Percentiles rank a stretch among this genome's conserved stretches.
Evolutionary conservation across 2,888 invertebrate genomes (phyloP).

Genomic region (Siphonodentalium dalli): DNA sequence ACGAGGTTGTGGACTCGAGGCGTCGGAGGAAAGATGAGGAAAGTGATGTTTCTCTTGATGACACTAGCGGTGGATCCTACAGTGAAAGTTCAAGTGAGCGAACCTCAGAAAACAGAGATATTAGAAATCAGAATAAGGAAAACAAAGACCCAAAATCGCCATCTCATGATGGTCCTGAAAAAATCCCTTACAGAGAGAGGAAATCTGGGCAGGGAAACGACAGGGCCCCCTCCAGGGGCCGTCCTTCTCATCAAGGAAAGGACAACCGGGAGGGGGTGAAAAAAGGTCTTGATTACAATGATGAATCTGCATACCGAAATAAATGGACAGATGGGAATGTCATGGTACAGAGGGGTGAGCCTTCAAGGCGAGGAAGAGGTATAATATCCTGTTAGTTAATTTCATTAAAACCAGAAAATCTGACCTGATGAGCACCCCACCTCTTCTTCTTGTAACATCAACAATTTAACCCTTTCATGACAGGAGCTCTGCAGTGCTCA

Average conservation of each 20-base stretch:
- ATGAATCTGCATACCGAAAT: constrained; percentile 6
- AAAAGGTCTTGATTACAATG: constrained; percentile 22
- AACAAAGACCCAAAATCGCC: background rate
- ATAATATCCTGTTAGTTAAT: background rate
- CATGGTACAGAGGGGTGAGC: constrained; percentile 85
- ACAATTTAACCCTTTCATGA: no score
- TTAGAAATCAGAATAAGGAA: background rate
- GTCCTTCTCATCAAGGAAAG: constrained; percentile 20
- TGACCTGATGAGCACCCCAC: no score
- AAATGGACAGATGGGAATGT: constrained; percentile 28
- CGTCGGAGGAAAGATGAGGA: constrained; percentile 46
- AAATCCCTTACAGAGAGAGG: constrained; percentile 4
- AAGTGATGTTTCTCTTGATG: constrained; percentile 55
- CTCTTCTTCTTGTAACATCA: no score
- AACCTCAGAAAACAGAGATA: constrained; percentile 34
- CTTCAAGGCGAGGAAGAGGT: constrained; percentile 81
- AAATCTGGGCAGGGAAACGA: constrained; percentile 24
- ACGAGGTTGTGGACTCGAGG: constrained; percentile 35
- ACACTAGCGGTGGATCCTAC: constrained; percentile 56
- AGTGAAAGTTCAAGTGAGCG: constrained; percentile 25
- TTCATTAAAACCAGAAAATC: background rate
- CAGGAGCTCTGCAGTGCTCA: no score
- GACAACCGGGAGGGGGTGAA: constrained; percentile 23
- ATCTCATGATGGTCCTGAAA: constrained; percentile 1
- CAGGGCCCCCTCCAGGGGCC: constrained; percentile 13